Percentiles rank a stretch among this genome's conserved stretches.
phyloP scores from a whole-genome alignment of 2,797 vertebrate genomes.

The Gymnodraco acuticeps region DNA sequence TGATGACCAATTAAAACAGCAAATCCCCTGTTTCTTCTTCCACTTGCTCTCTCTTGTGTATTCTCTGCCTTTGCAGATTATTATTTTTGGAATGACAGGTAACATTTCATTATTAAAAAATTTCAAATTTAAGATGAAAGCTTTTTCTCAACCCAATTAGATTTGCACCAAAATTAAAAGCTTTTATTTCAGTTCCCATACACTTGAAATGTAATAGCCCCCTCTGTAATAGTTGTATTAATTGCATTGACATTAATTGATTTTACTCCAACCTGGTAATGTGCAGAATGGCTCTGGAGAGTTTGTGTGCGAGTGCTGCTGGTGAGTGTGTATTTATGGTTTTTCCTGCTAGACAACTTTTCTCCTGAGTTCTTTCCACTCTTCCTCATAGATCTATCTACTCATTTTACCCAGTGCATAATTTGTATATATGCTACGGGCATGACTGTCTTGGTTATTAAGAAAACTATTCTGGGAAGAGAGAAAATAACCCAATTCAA shows the following conservation, averaged over 20 bases:
- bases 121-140: slow-evolving; percentile 71
- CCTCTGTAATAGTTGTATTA: slow-evolving; percentile 63
- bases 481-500: background rate
- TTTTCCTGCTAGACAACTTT: slow-evolving; percentile 43
- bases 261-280: slow-evolving; percentile 56
- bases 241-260: slow-evolving; percentile 57
- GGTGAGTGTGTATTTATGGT: slow-evolving; percentile 19
- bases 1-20: slow-evolving; percentile 85
- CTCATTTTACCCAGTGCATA: slow-evolving; percentile 5
- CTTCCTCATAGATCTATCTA: slow-evolving; percentile 7
- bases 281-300: slow-evolving; percentile 41
- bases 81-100: slow-evolving; percentile 78
- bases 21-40: slow-evolving; percentile 71
- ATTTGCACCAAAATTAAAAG: slow-evolving; percentile 62
- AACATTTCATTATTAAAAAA: slow-evolving; percentile 74
- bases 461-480: background rate
- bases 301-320: slow-evolving; percentile 7
- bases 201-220: slow-evolving; percentile 48
- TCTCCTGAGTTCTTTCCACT: slow-evolving; percentile 66
- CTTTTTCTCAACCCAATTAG: slow-evolving; percentile 72
- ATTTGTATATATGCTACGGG: slow-evolving; percentile 4
- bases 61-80: slow-evolving; percentile 54
- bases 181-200: slow-evolving; percentile 62
- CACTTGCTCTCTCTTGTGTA: slow-evolving; percentile 39
- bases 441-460: slow-evolving; percentile 1